These are phyloP conservation scores for Zenarchopterus dispar DNA, from an alignment of 2,797 vertebrate species.

Conservation along the genomic window DNA sequence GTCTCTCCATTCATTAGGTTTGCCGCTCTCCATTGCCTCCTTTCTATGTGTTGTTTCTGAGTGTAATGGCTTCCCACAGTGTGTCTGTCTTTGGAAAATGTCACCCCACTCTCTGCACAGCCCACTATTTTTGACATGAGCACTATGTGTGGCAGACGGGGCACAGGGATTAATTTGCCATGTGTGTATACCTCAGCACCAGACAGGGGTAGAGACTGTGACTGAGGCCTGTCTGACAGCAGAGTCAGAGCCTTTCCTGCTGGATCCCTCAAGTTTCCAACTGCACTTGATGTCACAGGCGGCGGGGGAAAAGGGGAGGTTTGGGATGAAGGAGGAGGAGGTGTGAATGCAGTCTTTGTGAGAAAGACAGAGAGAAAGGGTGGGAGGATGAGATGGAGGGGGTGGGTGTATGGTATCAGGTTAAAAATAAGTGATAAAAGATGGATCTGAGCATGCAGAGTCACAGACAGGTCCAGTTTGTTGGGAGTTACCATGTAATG, in stretches of 20 bases:
- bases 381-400: constrained; percentile 3
- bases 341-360: constrained; percentile 35
- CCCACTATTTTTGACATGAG: constrained; percentile 70
- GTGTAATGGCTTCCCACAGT: constrained; percentile 67
- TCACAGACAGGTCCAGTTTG: constrained; percentile 32
- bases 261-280: constrained; percentile 54
- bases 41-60: constrained; percentile 53
- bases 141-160: constrained; percentile 70
- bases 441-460: constrained; percentile 32
- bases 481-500: constrained; percentile 74
- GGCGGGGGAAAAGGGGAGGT: constrained; percentile 26
- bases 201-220: constrained; percentile 78
- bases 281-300: constrained; percentile 67
- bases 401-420: constrained; percentile 19
- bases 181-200: constrained; percentile 68
- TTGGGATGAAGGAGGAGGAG: constrained; percentile 38
- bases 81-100: constrained; percentile 71
- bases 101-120: constrained; percentile 57
- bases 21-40: constrained; percentile 45
- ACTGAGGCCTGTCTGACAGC: constrained; percentile 78
- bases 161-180: constrained; percentile 79
- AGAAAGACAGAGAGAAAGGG: constrained; percentile 23
- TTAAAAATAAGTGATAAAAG: constrained; percentile 51
- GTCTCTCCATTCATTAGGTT: constrained; percentile 66
- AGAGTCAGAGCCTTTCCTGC: constrained; percentile 50